phyloP scores from a whole-genome alignment of 2,113 vertebrate species.

The Baryphthengus martii region DNA sequence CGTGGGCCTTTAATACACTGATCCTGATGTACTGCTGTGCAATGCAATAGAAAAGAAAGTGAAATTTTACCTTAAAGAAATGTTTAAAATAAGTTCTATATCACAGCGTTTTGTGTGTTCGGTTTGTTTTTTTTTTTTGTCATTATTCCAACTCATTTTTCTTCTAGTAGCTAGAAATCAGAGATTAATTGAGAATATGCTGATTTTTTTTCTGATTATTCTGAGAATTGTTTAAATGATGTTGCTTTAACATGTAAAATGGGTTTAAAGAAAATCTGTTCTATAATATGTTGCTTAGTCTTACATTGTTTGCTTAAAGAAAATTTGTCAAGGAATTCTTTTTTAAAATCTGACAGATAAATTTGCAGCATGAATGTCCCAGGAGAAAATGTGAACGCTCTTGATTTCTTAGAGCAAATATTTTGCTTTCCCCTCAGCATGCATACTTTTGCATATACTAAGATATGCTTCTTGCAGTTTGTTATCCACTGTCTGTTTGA shows the following conservation, averaged over 20 bases:
- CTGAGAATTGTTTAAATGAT: not conserved
- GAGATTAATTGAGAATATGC: not conserved
- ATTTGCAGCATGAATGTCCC: constrained; percentile 44
- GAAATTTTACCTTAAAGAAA: not conserved
- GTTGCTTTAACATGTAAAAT: not conserved
- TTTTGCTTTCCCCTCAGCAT: constrained; percentile 70
- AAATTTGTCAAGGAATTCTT: constrained; percentile 20
- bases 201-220: not conserved
- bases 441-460: constrained; percentile 76
- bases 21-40: not conserved
- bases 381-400: constrained; percentile 50
- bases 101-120: not conserved
- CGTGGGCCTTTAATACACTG: not conserved
- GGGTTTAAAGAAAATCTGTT: not conserved
- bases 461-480: constrained; percentile 68
- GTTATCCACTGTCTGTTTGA: constrained; percentile 66
- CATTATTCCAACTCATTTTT: not conserved
- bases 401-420: constrained; percentile 62
- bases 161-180: not conserved
- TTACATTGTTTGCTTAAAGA: constrained; percentile 14
- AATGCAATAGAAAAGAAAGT: not conserved
- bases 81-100: not conserved
- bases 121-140: not conserved
- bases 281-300: not conserved
- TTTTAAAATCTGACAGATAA: constrained; percentile 62